Conservation (phyloP, 2,797 vertebrate genomes). For the Hippocampus kuda region DNA sequence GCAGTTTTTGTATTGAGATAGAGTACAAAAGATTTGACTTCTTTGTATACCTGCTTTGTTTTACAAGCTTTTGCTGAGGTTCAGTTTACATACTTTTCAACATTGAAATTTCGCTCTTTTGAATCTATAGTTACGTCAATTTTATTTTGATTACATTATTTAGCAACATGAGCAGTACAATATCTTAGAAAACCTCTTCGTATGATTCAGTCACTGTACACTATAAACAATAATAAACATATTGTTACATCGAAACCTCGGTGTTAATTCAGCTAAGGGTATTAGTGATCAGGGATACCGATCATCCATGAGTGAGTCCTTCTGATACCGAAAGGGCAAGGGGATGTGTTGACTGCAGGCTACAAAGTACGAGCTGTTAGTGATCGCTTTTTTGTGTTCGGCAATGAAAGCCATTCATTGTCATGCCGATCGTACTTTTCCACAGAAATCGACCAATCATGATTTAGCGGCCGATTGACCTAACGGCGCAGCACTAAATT, state of each 20-base stretch:
- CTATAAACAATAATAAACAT: neutral
- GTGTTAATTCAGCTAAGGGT: neutral
- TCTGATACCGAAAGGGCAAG: too few species aligned
- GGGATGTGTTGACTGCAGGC: too few species aligned
- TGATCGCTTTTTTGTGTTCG: too few species aligned
- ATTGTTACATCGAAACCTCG: neutral
- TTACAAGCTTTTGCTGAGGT: constrained; percentile 66
- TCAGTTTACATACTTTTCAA: constrained; percentile 56
- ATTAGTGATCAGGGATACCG: neutral
- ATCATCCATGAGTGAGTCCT: too few species aligned
- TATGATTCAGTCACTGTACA: neutral
- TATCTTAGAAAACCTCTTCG: neutral
- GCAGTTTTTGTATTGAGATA: constrained; percentile 55
- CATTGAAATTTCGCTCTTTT: constrained; percentile 50
- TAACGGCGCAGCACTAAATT: too few species aligned
- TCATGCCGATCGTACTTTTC: too few species aligned
- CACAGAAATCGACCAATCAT: too few species aligned
- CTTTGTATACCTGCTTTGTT: constrained; percentile 69
- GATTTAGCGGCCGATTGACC: too few species aligned
- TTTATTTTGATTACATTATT: constrained; percentile 26
- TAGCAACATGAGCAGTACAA: neutral
- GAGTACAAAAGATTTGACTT: constrained; percentile 57
- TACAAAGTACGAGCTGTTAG: too few species aligned
- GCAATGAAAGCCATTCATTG: too few species aligned
- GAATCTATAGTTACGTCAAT: constrained; percentile 50